Base-by-base conservation (phyloP, 2,888 invertebrate species). In the Drosophila picticornis region DNA sequence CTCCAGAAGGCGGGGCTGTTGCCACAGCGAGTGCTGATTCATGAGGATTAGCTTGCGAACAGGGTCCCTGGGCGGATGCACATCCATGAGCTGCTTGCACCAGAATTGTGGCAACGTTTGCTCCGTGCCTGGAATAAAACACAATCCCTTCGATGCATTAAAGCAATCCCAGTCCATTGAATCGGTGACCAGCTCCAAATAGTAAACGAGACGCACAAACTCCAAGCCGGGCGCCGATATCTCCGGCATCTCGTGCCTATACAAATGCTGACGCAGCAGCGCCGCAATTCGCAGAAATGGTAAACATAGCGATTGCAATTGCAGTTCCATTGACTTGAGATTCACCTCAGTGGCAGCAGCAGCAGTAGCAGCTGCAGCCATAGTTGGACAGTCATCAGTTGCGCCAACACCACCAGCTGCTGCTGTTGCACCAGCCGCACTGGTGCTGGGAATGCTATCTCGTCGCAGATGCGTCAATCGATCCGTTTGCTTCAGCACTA, bases 271-370 rank as follows among this genome's bases (percentile, higher is more conserved):
- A 58, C 96, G 95, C 59, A 99, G 94, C 10, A 99, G 94, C 1
- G 98, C 95, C 4, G 98, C 96, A 58, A 98, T 95, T 53, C 98
- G 95, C 77, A 98, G 93, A 93, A 97, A 98, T 25, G 98, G 98
- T 74, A 98, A 94, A 89, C 97, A 96, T 70, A 97, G 94, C 77
- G 96, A 95, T 93, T 97, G 96, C 65, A 98, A 94, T 94, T 96
- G 93, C 70, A 91, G 86, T 74, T 93, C 93, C 92, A 93, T 92
- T 4, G 93, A 91, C 71, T 93, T 92, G 16, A 93, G 83, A 82
- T 93, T 92, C 0, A 93, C 86, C 64, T 91, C 90, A 75, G 61
- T n/a, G 16, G 10, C 29, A n/a, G 27, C n/a, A 10, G 48, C 36
- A 52, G 63, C 27, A n/a, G 51, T 29, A 19, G 57, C 32, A 19